Conservation (phyloP, 1,140 invertebrate species). For the Temnothorax curvispinosus region DNA sequence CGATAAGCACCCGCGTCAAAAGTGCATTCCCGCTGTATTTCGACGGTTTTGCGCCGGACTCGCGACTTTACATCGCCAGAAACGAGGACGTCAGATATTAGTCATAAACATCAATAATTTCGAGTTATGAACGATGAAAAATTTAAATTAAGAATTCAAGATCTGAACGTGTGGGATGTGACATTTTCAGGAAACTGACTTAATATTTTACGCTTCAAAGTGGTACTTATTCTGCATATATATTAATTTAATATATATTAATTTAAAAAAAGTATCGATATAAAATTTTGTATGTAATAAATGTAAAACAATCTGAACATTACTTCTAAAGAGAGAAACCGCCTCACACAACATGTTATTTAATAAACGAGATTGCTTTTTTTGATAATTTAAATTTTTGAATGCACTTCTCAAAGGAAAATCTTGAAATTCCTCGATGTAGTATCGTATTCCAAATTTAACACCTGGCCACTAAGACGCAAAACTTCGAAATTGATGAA, state of each 20-base stretch:
- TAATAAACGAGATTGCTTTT: not conserved
- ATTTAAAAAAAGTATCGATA: not conserved
- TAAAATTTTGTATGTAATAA: not conserved
- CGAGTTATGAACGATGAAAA: not conserved
- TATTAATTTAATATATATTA: not conserved
- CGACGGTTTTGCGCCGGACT: not conserved
- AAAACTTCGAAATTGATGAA: not conserved
- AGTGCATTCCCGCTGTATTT: constrained; percentile 42
- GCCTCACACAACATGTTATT: not conserved
- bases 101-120: not conserved
- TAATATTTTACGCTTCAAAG: not conserved
- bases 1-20: constrained; percentile 63
- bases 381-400: not conserved
- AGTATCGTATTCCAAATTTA: constrained; percentile 20
- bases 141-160: not conserved
- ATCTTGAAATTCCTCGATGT: not conserved
- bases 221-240: not conserved
- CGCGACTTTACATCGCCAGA: not conserved
- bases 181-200: not conserved
- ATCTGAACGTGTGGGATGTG: not conserved
- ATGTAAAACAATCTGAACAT: not conserved
- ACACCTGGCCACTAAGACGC: not conserved
- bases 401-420: not conserved
- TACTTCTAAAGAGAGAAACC: not conserved
- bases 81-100: not conserved